Base-by-base conservation (phyloP, 1,140 invertebrate species). In the Panagrolaimus sp. region DNA sequence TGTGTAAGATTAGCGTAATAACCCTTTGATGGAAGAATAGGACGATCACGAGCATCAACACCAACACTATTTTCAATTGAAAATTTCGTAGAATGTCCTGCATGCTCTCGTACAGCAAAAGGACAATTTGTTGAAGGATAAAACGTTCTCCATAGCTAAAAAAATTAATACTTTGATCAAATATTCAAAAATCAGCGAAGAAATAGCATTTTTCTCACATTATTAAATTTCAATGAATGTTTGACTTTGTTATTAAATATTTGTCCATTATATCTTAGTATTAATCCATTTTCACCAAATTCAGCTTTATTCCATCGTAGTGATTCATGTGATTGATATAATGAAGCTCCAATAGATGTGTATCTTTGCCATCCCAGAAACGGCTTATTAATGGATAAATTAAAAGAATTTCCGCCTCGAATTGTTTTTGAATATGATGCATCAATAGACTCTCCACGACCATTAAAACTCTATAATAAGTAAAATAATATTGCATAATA, bases 351-450 rank as follows among this genome's bases (percentile, higher is more conserved):
- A 9, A 73, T 31, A 61, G 70, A 75, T 14, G 67, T 66, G 47
- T 82, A 82, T 27, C 63, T 66, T 70, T 83, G 79, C 80, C 80
- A 82, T 45, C 80, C 80, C 1, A 82, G 72, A 11, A 77, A 74
- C 2, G 80, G 80, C 61, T 83, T 82, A 16, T 63, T 44, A 9
- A 72, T 57, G 9, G 70, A 67, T 31, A 82, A 57, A 47, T 75
- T 73, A 64, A 82, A 82, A 25, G 66, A 74, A 53, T 82, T 72
- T 1, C 70, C 73, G 43, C 73, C 76, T 43, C 69, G 67, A 9
- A 72, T 65, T 45, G 76, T 72, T 63, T 80, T 78, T 13, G 81
- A 71, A 66, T 82, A 82, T 9, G 70, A 62, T 11, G 73, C 57
- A 62, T 71, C 71, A 7, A 76, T 63, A 5, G 69, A 47, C 63